Percentiles rank a stretch among this genome's conserved stretches.
Evolutionary conservation across 2,888 invertebrate genomes (phyloP).

Genomic region (Vannuccia rotundouncinata): DNA sequence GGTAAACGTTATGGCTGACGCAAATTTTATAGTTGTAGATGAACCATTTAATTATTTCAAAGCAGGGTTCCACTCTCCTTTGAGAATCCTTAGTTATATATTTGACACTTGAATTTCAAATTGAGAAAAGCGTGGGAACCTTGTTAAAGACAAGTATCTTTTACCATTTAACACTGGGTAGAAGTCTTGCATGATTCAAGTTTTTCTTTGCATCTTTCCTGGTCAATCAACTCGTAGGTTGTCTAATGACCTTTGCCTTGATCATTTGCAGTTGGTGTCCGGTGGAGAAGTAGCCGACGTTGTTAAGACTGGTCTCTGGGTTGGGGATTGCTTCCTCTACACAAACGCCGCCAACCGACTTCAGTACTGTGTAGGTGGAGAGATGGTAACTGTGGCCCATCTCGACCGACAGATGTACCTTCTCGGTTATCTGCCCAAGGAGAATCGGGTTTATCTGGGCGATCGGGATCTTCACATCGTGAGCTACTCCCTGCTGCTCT

Average conservation of each 20-base stretch:
- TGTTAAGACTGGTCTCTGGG: slow-evolving; percentile 90
- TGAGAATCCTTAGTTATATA: slow-evolving; percentile 22
- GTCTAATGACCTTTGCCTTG: too few relatives aligned
- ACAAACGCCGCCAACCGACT: slow-evolving; percentile 93
- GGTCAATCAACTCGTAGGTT: too few relatives aligned
- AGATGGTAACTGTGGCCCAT: slow-evolving; percentile 95
- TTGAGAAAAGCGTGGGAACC: too few relatives aligned
- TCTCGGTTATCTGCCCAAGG: slow-evolving; percentile 87
- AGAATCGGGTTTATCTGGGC: slow-evolving; percentile 86
- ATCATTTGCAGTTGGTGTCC: slow-evolving; percentile 67
- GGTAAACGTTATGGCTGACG: slow-evolving; percentile 65
- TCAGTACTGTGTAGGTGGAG: slow-evolving; percentile 98
- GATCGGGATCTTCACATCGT: slow-evolving; percentile 89
- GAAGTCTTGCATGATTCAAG: too few relatives aligned
- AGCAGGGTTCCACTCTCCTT: too few relatives aligned
- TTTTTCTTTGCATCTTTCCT: too few relatives aligned
- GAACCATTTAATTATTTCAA: too few relatives aligned
- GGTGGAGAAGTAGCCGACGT: slow-evolving; percentile 77
- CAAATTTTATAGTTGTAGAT: slow-evolving; percentile 94
- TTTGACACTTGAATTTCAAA: too few relatives aligned
- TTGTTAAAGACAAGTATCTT: too few relatives aligned
- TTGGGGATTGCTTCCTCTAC: slow-evolving; percentile 98
- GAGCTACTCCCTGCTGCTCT: slow-evolving; percentile 74
- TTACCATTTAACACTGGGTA: too few relatives aligned
- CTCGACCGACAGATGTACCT: slow-evolving; percentile 85